Evolutionary conservation across 2,113 vertebrate species (phyloP).

Genomic region (Muscicapa adusta): DNA sequence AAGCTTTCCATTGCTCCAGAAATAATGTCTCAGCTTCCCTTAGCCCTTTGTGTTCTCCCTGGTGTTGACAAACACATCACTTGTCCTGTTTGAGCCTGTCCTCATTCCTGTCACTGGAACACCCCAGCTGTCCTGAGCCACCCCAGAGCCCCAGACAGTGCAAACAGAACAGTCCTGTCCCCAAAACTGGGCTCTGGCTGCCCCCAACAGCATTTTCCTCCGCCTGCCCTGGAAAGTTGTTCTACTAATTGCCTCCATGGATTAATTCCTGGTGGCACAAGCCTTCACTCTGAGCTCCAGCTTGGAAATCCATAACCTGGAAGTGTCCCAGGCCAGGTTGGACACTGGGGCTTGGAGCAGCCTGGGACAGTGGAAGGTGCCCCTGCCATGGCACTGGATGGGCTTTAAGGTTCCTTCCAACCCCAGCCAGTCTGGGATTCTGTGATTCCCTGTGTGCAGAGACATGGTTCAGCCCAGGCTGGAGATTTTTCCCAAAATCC

Average conservation of each 20-base stretch:
- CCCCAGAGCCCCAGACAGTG: neutral
- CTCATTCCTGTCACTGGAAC: accelerated
- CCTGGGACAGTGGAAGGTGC: neutral
- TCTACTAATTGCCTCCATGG: neutral
- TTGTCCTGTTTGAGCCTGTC: neutral
- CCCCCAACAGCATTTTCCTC: neutral
- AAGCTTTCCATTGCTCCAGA: neutral
- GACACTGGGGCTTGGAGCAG: neutral
- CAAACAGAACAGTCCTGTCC: neutral
- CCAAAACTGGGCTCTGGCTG: neutral
- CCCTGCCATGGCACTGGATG: neutral
- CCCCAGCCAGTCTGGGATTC: too few species aligned
- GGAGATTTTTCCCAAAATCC: neutral
- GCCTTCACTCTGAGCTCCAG: neutral
- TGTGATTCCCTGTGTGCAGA: neutral
- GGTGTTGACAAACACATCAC: neutral
- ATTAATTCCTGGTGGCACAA: neutral
- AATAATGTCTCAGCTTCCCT: neutral
- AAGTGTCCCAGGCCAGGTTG: neutral
- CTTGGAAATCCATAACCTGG: neutral
- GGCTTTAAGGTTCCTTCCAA: neutral
- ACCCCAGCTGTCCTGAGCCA: neutral
- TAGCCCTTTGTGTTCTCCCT: neutral
- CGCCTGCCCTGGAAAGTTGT: neutral
- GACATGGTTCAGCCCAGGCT: neutral